A percentile compares a stretch with the other conserved stretches of the same genome.
Evolutionary conservation across 2,888 invertebrate genomes (phyloP).

Genomic region (Drosophila monieri): DNA sequence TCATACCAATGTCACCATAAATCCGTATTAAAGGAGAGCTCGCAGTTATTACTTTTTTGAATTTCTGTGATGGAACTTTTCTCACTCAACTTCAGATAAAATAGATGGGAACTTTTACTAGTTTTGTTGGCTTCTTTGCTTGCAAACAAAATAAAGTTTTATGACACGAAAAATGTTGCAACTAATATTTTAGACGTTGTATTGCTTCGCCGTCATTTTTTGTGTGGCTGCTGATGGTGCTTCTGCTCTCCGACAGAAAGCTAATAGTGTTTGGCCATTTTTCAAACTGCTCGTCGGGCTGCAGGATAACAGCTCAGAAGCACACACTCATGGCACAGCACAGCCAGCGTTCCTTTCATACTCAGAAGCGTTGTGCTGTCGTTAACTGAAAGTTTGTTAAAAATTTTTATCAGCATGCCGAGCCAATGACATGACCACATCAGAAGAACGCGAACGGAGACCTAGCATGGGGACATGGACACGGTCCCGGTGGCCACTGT

Average conservation of each 20-base stretch:
- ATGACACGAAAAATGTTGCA: slow-evolving; percentile 75
- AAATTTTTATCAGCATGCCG: slow-evolving; percentile 72
- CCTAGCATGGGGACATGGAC: slow-evolving; percentile 9
- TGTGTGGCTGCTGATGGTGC: slow-evolving; percentile 14
- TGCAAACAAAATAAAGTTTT: slow-evolving; percentile 58
- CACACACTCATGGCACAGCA: slow-evolving; percentile 10
- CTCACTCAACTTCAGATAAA: slow-evolving; percentile 7
- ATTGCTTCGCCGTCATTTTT: slow-evolving; percentile 29
- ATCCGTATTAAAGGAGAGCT: slow-evolving; percentile 11
- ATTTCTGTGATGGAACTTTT: slow-evolving; percentile 37
- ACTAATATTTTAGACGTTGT: slow-evolving; percentile 72
- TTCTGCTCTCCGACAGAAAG: slow-evolving; percentile 49
- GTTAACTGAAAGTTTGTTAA: slow-evolving; percentile 77
- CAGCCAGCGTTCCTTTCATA: not conserved
- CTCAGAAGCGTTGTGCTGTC: slow-evolving; percentile 51
- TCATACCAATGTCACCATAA: slow-evolving; percentile 14
- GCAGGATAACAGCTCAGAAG: slow-evolving; percentile 30
- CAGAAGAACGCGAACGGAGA: slow-evolving; percentile 52
- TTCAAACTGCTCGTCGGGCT: slow-evolving; percentile 65
- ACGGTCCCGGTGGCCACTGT: slow-evolving; percentile 16
- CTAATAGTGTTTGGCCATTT: slow-evolving; percentile 79
- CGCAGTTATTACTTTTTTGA: slow-evolving; percentile 12
- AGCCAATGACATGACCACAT: slow-evolving; percentile 79
- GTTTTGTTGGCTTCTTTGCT: slow-evolving; percentile 20
- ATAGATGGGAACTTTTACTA: slow-evolving; percentile 41